phyloP scores from a whole-genome alignment of 2,888 invertebrate genomes.

The Troides helena region DNA sequence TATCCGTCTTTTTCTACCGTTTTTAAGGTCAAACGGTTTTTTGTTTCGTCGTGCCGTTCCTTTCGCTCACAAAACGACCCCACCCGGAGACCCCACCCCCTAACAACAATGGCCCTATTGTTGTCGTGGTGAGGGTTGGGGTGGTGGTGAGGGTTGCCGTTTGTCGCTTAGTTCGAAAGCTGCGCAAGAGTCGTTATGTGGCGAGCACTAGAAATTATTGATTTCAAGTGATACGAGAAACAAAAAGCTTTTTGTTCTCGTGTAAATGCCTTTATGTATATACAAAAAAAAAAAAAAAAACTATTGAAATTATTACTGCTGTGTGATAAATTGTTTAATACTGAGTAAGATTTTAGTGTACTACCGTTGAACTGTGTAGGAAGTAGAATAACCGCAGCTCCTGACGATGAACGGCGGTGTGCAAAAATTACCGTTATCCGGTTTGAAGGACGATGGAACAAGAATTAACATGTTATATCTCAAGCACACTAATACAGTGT shows the following conservation, averaged over 20 bases:
- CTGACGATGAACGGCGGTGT: too few species aligned
- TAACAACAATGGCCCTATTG: slow-evolving; percentile 41
- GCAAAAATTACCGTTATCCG: too few species aligned
- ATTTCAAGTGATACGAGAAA: slow-evolving; percentile 13
- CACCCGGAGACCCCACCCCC: slow-evolving; percentile 45
- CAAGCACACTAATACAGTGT: too few species aligned
- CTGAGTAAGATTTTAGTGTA: too few species aligned
- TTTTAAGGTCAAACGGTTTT: slow-evolving; percentile 34
- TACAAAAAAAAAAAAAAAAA: neutral
- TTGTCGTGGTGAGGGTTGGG: slow-evolving; percentile 40
- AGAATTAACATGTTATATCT: too few species aligned
- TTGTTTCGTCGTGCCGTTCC: slow-evolving; percentile 34
- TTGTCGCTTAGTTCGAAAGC: slow-evolving; percentile 28
- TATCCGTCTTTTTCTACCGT: slow-evolving; percentile 40
- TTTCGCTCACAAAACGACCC: slow-evolving; percentile 38
- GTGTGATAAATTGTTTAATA: too few species aligned
- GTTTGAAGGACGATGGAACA: too few species aligned
- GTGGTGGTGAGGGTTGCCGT: slow-evolving; percentile 26
- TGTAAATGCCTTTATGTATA: neutral
- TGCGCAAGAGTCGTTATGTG: slow-evolving; percentile 47
- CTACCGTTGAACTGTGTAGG: too few species aligned
- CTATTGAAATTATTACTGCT: neutral
- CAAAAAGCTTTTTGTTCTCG: neutral
- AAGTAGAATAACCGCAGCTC: too few species aligned
- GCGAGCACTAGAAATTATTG: slow-evolving; percentile 7